Evolutionary conservation across 2,113 vertebrate species (phyloP).

Genomic region (Ifrita kowaldi): DNA sequence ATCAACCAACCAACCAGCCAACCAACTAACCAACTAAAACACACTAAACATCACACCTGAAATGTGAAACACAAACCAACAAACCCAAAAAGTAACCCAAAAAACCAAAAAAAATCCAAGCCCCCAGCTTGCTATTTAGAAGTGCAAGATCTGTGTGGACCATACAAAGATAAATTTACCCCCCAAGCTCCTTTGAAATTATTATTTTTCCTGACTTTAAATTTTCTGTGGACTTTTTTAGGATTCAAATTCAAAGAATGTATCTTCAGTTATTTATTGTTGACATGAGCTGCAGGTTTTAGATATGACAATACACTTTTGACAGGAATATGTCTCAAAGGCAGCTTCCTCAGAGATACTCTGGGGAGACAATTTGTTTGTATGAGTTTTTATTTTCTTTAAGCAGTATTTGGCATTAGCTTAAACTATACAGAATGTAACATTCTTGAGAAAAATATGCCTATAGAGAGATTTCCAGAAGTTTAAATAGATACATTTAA

Average conservation of each 20-base stretch:
- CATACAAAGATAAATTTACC: neutral
- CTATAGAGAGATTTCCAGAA: neutral
- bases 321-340: neutral
- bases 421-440: neutral
- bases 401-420: neutral
- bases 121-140: rapidly evolving
- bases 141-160: neutral
- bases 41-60: no score
- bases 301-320: neutral
- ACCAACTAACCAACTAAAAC: no score
- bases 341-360: neutral
- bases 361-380: neutral
- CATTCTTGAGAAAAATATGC: neutral
- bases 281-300: neutral
- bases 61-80: neutral
- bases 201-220: neutral
- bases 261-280: neutral
- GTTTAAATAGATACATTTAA: neutral
- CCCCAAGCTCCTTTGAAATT: neutral
- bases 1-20: neutral
- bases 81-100: neutral
- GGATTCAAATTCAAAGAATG: neutral
- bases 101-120: neutral
- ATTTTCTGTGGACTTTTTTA: neutral
- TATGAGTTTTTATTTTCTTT: neutral